phyloP scores from a whole-genome alignment of 2,888 invertebrate species.

The Hybos culiciformis region DNA sequence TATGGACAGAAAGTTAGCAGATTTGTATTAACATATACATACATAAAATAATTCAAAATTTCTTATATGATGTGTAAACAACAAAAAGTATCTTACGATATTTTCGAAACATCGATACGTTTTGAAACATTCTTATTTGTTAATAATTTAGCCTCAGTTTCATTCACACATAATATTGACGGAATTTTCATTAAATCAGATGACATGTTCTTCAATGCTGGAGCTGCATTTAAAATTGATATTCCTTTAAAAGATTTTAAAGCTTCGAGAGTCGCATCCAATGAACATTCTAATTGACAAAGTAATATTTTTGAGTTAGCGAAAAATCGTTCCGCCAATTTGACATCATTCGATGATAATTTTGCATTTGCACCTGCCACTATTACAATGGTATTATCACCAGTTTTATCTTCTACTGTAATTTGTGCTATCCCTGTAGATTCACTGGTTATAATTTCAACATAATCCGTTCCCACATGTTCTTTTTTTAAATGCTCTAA shows the following conservation, averaged over 20 bases:
- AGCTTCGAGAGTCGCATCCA: slow-evolving; percentile 55
- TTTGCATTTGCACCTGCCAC: slow-evolving; percentile 73
- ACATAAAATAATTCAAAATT: too few relatives aligned
- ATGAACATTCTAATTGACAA: slow-evolving; percentile 75
- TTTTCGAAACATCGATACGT: too few relatives aligned
- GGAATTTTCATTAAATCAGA: slow-evolving; percentile 45
- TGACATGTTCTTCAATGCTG: slow-evolving; percentile 53
- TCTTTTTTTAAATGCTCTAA: slow-evolving; percentile 50
- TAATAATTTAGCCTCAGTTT: too few relatives aligned
- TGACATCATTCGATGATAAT: slow-evolving; percentile 50
- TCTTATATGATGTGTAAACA: too few relatives aligned
- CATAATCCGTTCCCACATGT: slow-evolving; percentile 46
- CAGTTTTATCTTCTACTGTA: slow-evolving; percentile 65
- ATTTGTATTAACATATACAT: too few relatives aligned
- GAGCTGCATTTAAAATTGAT: slow-evolving; percentile 86
- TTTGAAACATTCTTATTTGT: too few relatives aligned
- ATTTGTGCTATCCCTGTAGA: slow-evolving; percentile 84
- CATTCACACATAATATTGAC: slow-evolving; percentile 67
- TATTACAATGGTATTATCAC: slow-evolving; percentile 88
- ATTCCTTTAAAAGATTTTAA: slow-evolving; percentile 49
- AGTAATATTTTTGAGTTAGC: slow-evolving; percentile 41
- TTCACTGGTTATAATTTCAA: slow-evolving; percentile 21
- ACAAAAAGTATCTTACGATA: too few relatives aligned
- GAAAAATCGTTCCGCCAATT: slow-evolving; percentile 42
- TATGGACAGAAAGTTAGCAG: too few relatives aligned